Base-by-base conservation (phyloP, 2,797 vertebrate species). In the Iguana delicatissima region DNA sequence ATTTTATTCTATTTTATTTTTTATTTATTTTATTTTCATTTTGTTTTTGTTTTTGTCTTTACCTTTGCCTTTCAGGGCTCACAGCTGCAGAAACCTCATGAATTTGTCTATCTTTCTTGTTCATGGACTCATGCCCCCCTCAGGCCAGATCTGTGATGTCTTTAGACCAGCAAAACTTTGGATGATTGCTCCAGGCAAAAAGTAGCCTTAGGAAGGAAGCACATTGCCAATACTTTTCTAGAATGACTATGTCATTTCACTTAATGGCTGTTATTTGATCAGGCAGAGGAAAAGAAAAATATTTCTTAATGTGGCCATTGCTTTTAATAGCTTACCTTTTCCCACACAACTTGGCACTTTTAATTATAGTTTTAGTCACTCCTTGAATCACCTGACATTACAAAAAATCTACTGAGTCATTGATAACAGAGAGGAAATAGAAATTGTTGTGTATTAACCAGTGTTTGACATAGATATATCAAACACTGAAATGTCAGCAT, bases 201-300 rank as follows among this genome's bases (percentile, higher is more conserved):
- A 9, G 0, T 62, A 89, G 80, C 76, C 90, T 92, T 89, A 94
- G 91, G 93, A 89, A 82, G 24, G 55, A 69, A 38, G 91, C 87
- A 93, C 88, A 79, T 62, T 81, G 22, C 0, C 38, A 50, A 46
- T 64, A 82, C 3, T 86, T 85, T 92, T 73, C n/a, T 55, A 84
- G 69, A 0, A 0, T 84, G 79, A 87, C 50, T 13, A 46, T 88
- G 76, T 55, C 46, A 29, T 93, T 89, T 55, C 42, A 92, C 86
- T 93, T 93, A 90, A 91, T 93, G 88, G 3, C 10, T 88, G 26
- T 18, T 62, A 24, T 88, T 92, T 90, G 89, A 92, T 94, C 94
- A 93, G 91, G 22, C 57, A 2, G 52, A 0, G 0, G 46, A 52
- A 73, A 83, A 81, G 20, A n/a, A 88, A 92, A 89, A n/a, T 55